Evolutionary conservation across 1,140 invertebrate genomes (phyloP), one percentile per base, ranked within the genome.

Genomic region (Zaprionus ghesquierei): DNA sequence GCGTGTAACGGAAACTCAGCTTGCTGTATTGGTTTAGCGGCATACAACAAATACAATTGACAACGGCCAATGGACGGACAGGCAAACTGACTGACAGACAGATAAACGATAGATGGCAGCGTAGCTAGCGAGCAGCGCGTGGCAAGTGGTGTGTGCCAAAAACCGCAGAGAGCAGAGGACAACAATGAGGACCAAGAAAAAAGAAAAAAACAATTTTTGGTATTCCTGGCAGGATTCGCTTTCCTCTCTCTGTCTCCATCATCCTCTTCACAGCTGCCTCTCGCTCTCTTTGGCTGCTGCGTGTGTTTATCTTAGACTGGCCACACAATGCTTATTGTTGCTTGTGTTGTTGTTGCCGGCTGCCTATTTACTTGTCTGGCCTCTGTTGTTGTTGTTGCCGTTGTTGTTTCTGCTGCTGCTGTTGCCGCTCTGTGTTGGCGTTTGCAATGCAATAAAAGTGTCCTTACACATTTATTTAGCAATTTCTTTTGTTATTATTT

Each of bases 401-500:
- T n/a, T 35, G 33, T 2, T 53, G 41, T n/a, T 44, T 55, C 35
- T 63, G 50, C 29, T 68, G 49, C 41, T 66, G 38, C n/a, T 68
- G 53, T 10, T 49, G 46, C 35, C 49, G 38, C 44, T 62, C 49
- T 69, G 55, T 69, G 75, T 53, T 66, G 70, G 75, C 75, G 75
- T 81, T 78, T 82, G 79, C 84, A 89, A 75, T 79, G 84, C 77
- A 89, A 87, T 87, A 89, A 87, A 87, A 89, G 84, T 87, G 84
- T 87, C 84, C 73, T 89, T 89, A 87, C 68, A 89, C 84, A 89
- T 87, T 87, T 87, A 87, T 87, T 87, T 84, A 84, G 79, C 84
- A 87, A 89, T 87, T 89, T 76, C 84, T 77, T 89, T 87, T 87
- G 84, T 87, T 79, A 87, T 87, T 89, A 89, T 87, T 87, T 87